phyloP scores from a whole-genome alignment of 2,888 invertebrate genomes.

The Drosophila neotestacea region DNA sequence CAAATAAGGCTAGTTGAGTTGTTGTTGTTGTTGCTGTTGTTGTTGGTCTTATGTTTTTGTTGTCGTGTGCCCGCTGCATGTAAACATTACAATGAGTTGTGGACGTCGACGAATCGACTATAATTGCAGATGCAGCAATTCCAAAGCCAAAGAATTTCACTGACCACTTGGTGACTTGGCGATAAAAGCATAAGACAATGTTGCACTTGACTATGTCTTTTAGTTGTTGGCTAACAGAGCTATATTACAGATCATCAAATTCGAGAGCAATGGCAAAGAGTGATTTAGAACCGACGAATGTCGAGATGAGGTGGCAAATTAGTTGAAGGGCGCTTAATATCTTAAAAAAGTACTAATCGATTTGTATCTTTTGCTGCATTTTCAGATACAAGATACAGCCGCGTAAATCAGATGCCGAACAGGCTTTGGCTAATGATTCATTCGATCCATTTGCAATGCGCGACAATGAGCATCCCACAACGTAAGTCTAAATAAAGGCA shows the following conservation, averaged over 20 bases:
- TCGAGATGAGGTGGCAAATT: slow-evolving; percentile 65
- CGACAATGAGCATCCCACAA: slow-evolving; percentile 90
- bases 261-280: slow-evolving; percentile 35
- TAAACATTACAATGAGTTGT: slow-evolving; percentile 50
- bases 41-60: slow-evolving; percentile 3
- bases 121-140: slow-evolving; percentile 81
- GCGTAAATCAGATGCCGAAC: slow-evolving; percentile 87
- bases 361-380: background rate
- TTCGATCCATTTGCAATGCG: slow-evolving; percentile 91
- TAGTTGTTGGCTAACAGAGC: slow-evolving; percentile 48
- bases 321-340: background rate
- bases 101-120: slow-evolving; percentile 36
- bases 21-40: slow-evolving; percentile 6
- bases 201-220: slow-evolving; percentile 43
- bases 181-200: slow-evolving; percentile 68
- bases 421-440: slow-evolving; percentile 86
- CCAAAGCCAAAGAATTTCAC: slow-evolving; percentile 67
- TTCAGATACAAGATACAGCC: slow-evolving; percentile 83
- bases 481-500: slow-evolving; percentile 87
- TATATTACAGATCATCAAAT: slow-evolving; percentile 15
- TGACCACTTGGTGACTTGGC: slow-evolving; percentile 36
- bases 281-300: slow-evolving; percentile 46
- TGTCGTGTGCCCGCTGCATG: slow-evolving; percentile 28
- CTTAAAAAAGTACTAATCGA: background rate
- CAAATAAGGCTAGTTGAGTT: slow-evolving; percentile 39